A percentile compares a stretch with the other conserved stretches of the same genome.
Conservation (phyloP, 1,140 invertebrate species). For the Diplogasteroides magnus region DNA sequence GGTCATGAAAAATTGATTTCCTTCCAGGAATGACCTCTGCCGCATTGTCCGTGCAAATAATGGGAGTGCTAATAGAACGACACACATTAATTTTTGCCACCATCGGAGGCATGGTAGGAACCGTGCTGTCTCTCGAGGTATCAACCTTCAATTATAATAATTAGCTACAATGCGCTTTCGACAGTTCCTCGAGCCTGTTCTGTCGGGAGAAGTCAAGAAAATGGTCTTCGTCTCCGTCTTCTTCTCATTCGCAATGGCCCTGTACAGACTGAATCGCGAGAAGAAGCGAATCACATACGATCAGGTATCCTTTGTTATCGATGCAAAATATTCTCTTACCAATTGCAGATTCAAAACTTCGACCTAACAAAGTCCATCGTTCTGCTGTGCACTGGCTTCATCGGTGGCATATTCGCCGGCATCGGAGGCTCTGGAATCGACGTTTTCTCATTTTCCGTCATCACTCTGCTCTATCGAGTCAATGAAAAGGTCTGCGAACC, state of each 20-base stretch:
- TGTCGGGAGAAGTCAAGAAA: constrained; percentile 42
- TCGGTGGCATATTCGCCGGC: not conserved
- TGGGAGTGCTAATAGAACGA: constrained; percentile 44
- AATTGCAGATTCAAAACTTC: not conserved
- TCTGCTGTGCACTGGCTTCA: not conserved
- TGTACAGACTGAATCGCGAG: too few species aligned
- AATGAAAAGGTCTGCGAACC: constrained; percentile 1
- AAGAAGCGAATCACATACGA: too few species aligned
- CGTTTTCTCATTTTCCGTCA: not conserved
- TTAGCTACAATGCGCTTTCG: constrained; percentile 7
- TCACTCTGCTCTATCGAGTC: not conserved
- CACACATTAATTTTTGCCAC: constrained; percentile 39
- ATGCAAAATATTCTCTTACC: too few species aligned
- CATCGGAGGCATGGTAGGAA: constrained; percentile 32
- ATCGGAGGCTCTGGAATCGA: not conserved
- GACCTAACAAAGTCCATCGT: not conserved
- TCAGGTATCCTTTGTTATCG: too few species aligned
- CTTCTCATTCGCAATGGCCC: constrained; percentile 42
- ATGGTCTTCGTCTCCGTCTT: constrained; percentile 35
- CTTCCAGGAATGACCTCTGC: constrained; percentile 44
- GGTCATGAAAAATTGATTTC: too few species aligned
- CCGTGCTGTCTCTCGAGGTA: not conserved
- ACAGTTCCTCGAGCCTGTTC: constrained; percentile 11
- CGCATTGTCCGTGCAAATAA: constrained; percentile 41
- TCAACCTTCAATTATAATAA: too few species aligned